These are phyloP conservation scores for Poeciliopsis turneri DNA, from an alignment of 2,797 vertebrate genomes.

Conservation along the genomic window DNA sequence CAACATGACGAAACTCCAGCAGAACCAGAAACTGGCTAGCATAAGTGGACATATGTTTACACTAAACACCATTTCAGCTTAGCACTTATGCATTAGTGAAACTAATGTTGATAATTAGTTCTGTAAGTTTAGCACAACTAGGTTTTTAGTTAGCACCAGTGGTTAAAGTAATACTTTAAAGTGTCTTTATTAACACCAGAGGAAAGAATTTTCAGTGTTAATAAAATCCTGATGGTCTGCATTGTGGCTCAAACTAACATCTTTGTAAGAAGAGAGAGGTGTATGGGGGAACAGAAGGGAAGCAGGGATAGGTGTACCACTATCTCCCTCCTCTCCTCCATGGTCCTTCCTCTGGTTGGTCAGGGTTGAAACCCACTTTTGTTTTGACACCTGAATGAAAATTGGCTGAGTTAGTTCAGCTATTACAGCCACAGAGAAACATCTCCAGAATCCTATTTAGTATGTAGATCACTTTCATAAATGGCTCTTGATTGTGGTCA, in stretches of 20 bases:
- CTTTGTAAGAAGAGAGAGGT: neutral
- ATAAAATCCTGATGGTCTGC: neutral
- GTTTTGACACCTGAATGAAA: slow-evolving; percentile 79
- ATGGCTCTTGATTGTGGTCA: neutral
- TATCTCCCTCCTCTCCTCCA: slow-evolving; percentile 30
- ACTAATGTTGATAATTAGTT: no score
- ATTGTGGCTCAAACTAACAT: neutral
- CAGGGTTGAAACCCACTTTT: slow-evolving; percentile 83
- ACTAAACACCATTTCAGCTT: no score
- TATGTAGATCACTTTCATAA: neutral
- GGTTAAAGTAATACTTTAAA: neutral
- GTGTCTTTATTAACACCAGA: neutral
- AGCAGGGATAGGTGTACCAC: neutral
- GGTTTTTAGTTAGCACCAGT: neutral
- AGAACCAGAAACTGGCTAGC: neutral
- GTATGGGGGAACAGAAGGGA: neutral
- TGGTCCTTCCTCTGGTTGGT: slow-evolving; percentile 78
- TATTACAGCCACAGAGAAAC: neutral
- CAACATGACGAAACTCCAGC: neutral
- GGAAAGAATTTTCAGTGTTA: neutral
- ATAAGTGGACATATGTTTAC: no score
- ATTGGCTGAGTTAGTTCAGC: slow-evolving; percentile 11
- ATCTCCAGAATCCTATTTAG: neutral
- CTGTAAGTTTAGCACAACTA: no score
- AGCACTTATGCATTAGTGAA: no score